Conservation (phyloP, 2,113 vertebrate genomes). For the Trematomus loennbergii region DNA sequence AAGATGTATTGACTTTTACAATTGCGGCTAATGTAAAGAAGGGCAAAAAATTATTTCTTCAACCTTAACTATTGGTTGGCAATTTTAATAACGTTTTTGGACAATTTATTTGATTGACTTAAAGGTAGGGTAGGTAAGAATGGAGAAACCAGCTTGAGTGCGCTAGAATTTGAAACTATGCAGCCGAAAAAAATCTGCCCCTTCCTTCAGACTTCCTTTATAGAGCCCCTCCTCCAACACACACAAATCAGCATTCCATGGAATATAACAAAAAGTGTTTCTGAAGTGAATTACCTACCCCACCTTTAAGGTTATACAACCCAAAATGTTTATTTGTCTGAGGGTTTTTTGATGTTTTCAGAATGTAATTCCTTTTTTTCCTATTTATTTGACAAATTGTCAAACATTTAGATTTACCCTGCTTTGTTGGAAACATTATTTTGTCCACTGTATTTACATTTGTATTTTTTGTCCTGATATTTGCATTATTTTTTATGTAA, state of each 20-base stretch:
- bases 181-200: too few species aligned
- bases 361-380: not conserved
- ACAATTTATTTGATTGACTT: constrained; percentile 5
- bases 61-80: not conserved
- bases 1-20: constrained; percentile 30
- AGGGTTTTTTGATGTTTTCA: constrained; percentile 4
- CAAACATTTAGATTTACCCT: not conserved
- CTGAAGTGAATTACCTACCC: too few species aligned
- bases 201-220: too few species aligned
- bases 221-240: too few species aligned
- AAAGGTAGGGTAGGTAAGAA: too few species aligned
- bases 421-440: not conserved
- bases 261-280: too few species aligned
- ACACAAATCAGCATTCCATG: too few species aligned
- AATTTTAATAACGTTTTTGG: not conserved
- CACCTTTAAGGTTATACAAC: not conserved
- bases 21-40: not conserved
- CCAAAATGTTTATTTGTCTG: not conserved
- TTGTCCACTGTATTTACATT: not conserved
- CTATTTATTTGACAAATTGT: not conserved
- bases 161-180: too few species aligned
- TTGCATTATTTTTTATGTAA: constrained; percentile 26
- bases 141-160: too few species aligned
- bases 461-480: constrained; percentile 5
- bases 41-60: constrained; percentile 5